These are phyloP conservation scores for Rotaria sp. DNA, from an alignment of 2,888 invertebrate species.

Conservation along the genomic window DNA sequence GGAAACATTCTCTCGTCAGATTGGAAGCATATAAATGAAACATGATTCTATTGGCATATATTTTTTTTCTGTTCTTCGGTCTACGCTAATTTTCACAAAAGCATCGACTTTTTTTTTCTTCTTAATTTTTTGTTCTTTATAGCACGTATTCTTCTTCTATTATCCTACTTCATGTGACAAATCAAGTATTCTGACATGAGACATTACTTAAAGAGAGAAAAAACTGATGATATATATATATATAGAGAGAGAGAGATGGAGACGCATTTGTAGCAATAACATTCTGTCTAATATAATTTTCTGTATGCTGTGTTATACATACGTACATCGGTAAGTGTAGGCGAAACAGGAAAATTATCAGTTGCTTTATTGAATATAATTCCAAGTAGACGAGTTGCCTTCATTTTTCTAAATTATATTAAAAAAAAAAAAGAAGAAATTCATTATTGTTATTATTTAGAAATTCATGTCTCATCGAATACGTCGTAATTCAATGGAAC, in stretches of 20 bases:
- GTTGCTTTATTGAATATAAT: slow-evolving; percentile 47
- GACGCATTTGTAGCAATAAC: neutral
- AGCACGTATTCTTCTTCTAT: neutral
- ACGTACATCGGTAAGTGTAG: slow-evolving; percentile 12
- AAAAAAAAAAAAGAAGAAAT: neutral
- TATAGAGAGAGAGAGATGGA: neutral
- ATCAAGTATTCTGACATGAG: neutral
- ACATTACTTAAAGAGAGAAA: neutral
- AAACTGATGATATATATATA: neutral
- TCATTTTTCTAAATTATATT: slow-evolving; percentile 47
- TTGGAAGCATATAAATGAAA: neutral
- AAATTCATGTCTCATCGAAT: neutral
- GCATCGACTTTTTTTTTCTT: neutral
- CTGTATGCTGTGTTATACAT: neutral
- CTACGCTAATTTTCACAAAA: neutral
- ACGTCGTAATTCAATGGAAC: slow-evolving; percentile 14
- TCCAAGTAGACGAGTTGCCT: slow-evolving; percentile 48
- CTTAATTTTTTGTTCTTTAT: neutral
- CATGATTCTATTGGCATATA: neutral
- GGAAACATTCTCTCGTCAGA: too few relatives aligned
- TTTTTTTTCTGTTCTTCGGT: neutral
- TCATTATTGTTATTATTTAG: neutral
- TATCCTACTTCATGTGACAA: neutral
- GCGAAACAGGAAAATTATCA: neutral
- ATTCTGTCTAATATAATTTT: neutral